A percentile compares a stretch with the other conserved stretches of the same genome.
phyloP scores from a whole-genome alignment of 2,888 invertebrate species.

The Papilio gigon region DNA sequence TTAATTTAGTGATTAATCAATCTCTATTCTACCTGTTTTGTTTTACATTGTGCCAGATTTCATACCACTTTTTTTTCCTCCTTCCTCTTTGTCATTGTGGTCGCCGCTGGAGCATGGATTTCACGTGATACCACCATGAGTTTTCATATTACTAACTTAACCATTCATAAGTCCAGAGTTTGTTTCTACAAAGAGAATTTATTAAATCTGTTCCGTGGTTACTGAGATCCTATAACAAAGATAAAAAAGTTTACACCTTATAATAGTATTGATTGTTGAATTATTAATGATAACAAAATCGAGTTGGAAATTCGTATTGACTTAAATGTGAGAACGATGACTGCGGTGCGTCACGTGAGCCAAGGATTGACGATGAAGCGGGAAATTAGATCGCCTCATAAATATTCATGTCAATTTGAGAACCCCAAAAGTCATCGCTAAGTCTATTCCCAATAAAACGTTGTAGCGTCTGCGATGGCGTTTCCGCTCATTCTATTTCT shows the following conservation, averaged over 20 bases:
- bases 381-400: slow-evolving; percentile 71
- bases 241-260: too few relatives aligned
- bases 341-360: slow-evolving; percentile 40
- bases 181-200: too few relatives aligned
- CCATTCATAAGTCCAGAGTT: too few relatives aligned
- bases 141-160: too few relatives aligned
- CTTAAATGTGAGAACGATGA: slow-evolving; percentile 3
- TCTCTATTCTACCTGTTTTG: background rate
- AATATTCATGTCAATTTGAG: slow-evolving; percentile 78
- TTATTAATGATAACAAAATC: slow-evolving; percentile 11
- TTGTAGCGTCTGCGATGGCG: slow-evolving; percentile 57
- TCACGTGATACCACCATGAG: too few relatives aligned
- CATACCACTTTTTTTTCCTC: too few relatives aligned
- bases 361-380: slow-evolving; percentile 59
- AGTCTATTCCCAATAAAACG: slow-evolving; percentile 77
- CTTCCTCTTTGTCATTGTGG: too few relatives aligned
- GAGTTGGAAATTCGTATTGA: background rate
- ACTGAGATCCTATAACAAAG: too few relatives aligned
- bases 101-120: too few relatives aligned
- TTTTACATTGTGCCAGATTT: too few relatives aligned
- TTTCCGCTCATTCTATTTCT: slow-evolving; percentile 67
- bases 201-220: too few relatives aligned
- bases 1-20: background rate
- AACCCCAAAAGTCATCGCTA: slow-evolving; percentile 74
- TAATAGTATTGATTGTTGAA: background rate